A percentile compares a stretch with the other conserved stretches of the same genome.
These are phyloP conservation scores for Microtus oregoni DNA, from an alignment of 2,113 vertebrate species.

Conservation along the genomic window DNA sequence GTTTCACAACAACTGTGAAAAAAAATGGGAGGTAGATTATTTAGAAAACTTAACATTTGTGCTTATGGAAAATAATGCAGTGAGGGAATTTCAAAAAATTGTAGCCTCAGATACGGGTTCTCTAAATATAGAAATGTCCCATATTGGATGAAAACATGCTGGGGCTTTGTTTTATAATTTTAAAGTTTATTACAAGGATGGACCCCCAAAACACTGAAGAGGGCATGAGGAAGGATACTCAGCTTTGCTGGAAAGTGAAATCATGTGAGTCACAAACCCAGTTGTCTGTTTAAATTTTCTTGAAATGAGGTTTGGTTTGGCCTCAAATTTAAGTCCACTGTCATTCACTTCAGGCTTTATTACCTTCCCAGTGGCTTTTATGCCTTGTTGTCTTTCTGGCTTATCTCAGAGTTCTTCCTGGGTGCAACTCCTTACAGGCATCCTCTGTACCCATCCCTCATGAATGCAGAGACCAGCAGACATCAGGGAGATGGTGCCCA, in stretches of 20 bases:
- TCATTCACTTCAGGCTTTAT: not conserved
- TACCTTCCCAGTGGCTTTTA: not conserved
- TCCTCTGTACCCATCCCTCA: not conserved
- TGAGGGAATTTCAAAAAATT: not conserved
- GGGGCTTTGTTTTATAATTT: constrained; percentile 57
- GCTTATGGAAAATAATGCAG: not conserved
- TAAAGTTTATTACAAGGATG: constrained; percentile 13
- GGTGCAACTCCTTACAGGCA: not conserved
- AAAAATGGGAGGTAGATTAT: not conserved
- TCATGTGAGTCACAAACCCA: not conserved
- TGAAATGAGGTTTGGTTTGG: constrained; percentile 46
- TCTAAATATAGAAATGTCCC: constrained; percentile 55
- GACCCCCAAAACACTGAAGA: constrained; percentile 38
- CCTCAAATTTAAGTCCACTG: not conserved
- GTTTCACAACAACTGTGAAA: not conserved
- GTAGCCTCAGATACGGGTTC: not conserved
- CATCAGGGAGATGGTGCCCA: not conserved
- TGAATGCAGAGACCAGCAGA: not conserved
- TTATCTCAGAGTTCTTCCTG: not conserved
- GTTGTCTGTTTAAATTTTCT: not conserved
- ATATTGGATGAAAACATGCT: constrained; percentile 15
- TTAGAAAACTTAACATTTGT: constrained; percentile 38
- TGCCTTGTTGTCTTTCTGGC: not conserved
- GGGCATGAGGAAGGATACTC: not conserved
- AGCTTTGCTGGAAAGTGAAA: constrained; percentile 44